Evolutionary conservation across 2,797 vertebrate genomes (phyloP), one percentile per base, ranked within the genome.

Genomic region (Malurus leucopterus): DNA sequence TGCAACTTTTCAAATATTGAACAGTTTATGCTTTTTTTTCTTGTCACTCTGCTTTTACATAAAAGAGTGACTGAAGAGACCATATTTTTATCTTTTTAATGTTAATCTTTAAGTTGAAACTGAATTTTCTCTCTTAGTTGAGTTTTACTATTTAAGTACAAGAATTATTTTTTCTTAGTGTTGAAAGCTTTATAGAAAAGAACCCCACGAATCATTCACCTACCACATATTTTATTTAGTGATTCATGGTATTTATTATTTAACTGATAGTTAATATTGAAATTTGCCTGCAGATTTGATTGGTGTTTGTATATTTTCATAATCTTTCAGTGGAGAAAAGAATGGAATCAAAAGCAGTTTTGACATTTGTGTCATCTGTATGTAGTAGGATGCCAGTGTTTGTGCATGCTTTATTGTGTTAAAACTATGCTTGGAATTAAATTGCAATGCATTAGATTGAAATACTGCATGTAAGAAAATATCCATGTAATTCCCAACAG

Each of bases 391-490:
- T 86, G 72, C 46, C 75, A 51, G 40, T 77, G 89, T 83, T 92
- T 88, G 77, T 92, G 92, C 94, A 94, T 86, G 51, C 68, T 84
- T 67, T 89, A 47, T 40, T 57, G 1, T 69, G 44, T 55, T 82
- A 81, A 91, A 72, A 27, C 29, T 74, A 13, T 84, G 55, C 70
- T 91, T 94, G 72, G 34, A 64, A 91, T 86, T 61, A 40, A 84
- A 62, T 64, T 59, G 71, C 27, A 80, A 70, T 78, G 78, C 62
- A 53, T 89, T 87, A 74, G 44, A 36, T 90, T 69, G 59, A 46
- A 59, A 69, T 70, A 82, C 14, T 89, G 95, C 91, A 93, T 96
- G 91, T 75, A 50, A 61, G 26, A 74, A 67, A 69, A 80, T 58
- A n/a, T 68, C 63, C 23, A 3, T 64, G 4, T 32, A 67, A 46